Evolutionary conservation across 2,888 invertebrate genomes (phyloP).

Genomic region (Diadegma fenestrale): DNA sequence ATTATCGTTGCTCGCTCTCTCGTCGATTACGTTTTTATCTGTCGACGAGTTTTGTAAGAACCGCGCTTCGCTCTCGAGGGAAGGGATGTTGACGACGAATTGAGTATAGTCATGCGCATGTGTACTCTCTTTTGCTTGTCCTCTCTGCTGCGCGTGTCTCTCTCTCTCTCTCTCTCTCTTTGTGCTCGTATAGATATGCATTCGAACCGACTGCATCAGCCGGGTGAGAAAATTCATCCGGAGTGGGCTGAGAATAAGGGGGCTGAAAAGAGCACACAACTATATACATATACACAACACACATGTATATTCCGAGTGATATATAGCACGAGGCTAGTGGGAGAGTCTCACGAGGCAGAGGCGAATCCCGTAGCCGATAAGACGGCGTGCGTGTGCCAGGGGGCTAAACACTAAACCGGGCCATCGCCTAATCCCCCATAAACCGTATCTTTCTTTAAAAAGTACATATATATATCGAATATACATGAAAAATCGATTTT

Average conservation of each 20-base stretch:
- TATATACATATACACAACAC: not conserved
- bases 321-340: slow-evolving; percentile 23
- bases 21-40: slow-evolving; percentile 44
- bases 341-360: slow-evolving; percentile 55
- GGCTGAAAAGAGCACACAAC: not conserved
- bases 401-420: slow-evolving; percentile 42
- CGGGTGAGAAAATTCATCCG: slow-evolving; percentile 48
- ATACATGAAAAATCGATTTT: not conserved
- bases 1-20: slow-evolving; percentile 2
- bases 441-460: not conserved
- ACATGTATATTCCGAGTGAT: slow-evolving; percentile 20
- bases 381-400: slow-evolving; percentile 56
- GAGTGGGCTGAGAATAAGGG: slow-evolving; percentile 39
- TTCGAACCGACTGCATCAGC: slow-evolving; percentile 46
- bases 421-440: slow-evolving; percentile 26
- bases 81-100: slow-evolving; percentile 50
- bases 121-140: not conserved
- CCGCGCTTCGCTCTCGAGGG: slow-evolving; percentile 17
- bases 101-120: slow-evolving; percentile 17
- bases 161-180: not conserved
- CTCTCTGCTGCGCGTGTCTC: not conserved
- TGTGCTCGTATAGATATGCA: slow-evolving; percentile 22
- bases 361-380: slow-evolving; percentile 68
- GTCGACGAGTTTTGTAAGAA: slow-evolving; percentile 44
- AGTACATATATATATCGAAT: not conserved